These are phyloP conservation scores for Trochalopteron elliotii DNA, from an alignment of 2,113 vertebrate species.

Conservation along the genomic window DNA sequence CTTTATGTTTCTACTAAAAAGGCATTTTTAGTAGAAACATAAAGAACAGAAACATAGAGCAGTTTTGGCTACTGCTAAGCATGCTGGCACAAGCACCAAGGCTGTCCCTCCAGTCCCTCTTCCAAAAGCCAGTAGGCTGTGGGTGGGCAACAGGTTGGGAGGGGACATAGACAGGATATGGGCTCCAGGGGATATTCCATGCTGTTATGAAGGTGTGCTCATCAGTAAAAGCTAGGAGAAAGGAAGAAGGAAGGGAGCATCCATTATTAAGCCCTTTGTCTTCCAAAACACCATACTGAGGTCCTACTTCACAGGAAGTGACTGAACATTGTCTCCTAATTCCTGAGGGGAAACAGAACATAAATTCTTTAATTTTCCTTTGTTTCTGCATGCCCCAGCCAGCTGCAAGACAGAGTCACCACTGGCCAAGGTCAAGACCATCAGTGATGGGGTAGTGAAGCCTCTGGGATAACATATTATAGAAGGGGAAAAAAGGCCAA, in stretches of 20 bases:
- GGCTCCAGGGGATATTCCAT: neutral
- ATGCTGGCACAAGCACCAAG: neutral
- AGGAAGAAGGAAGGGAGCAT: neutral
- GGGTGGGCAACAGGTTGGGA: neutral
- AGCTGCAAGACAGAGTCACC: rapidly evolving
- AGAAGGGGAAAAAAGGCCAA: neutral
- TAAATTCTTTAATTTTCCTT: neutral
- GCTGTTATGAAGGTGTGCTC: neutral
- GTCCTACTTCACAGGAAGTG: neutral
- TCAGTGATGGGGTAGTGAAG: neutral
- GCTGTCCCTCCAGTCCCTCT: neutral
- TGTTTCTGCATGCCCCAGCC: neutral
- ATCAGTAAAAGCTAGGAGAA: neutral
- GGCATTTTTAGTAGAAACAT: neutral
- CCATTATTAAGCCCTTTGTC: neutral
- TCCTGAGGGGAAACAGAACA: neutral
- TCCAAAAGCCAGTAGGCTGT: neutral
- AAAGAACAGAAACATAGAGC: neutral
- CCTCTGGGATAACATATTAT: neutral
- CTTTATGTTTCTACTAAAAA: neutral
- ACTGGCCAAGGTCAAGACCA: neutral
- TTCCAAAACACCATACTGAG: neutral
- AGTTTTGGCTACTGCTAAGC: neutral
- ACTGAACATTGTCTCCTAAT: neutral
- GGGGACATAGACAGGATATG: neutral